A percentile compares a stretch with the other conserved stretches of the same genome.
Conservation (phyloP, 2,113 vertebrate species). For the Calidris pugnax region DNA sequence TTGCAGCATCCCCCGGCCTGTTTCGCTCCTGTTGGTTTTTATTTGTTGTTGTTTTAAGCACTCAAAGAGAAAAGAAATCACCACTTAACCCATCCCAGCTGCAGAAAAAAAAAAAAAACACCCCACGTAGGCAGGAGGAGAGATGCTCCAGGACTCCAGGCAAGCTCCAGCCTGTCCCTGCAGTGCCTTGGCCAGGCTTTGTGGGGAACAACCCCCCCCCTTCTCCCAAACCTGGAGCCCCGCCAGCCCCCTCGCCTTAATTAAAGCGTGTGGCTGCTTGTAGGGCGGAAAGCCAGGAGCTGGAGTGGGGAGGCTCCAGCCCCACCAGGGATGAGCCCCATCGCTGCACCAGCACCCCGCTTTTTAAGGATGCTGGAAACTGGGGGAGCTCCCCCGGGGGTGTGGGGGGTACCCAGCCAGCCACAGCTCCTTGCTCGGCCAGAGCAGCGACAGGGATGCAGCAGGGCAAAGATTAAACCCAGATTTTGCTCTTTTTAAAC, state of each 20-base stretch:
- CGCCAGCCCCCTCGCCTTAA: background rate
- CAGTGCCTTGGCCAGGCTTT: background rate
- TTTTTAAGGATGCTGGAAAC: background rate
- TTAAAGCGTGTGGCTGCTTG: background rate
- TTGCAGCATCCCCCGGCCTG: background rate
- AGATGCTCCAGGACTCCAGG: fast-evolving
- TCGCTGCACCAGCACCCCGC: fast-evolving
- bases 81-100: slow-evolving; percentile 20
- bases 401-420: fast-evolving
- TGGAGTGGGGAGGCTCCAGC: fast-evolving
- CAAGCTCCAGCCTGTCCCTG: background rate
- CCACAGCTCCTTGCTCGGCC: background rate
- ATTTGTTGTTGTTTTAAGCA: slow-evolving; percentile 34
- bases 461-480: background rate
- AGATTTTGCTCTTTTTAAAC: background rate
- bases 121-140: background rate
- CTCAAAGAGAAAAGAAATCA: background rate
- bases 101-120: background rate
- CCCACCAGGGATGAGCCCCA: background rate
- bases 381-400: background rate
- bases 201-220: background rate
- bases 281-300: background rate
- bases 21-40: background rate
- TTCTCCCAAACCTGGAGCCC: background rate
- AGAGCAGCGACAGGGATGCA: fast-evolving